Evolutionary conservation across 30 jellyfish, hydroid and myxozoan species (phyloP).

Genomic region (Aurelia sp.): DNA sequence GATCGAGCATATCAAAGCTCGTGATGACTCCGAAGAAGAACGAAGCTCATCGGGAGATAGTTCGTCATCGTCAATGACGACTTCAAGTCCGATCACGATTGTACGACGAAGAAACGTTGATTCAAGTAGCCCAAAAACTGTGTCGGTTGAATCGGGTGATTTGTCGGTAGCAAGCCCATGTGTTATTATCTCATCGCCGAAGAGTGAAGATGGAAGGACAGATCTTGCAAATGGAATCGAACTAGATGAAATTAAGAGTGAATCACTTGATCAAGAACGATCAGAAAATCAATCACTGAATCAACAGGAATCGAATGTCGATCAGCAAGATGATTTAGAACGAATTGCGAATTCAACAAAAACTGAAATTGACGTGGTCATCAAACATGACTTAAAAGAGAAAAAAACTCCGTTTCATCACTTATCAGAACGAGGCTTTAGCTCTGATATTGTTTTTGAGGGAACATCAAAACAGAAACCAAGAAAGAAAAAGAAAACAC

Average conservation of each 20-base stretch:
- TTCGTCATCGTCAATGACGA: conserved; percentile 34
- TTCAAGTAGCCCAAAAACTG: not conserved
- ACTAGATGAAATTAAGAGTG: not conserved
- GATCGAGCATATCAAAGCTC: conserved; percentile 82
- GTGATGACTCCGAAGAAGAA: conserved; percentile 93
- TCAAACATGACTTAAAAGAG: conserved; percentile 78
- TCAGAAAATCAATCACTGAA: conserved; percentile 29
- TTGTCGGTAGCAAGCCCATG: conserved; percentile 54
- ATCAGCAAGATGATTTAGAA: not conserved
- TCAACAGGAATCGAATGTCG: not conserved
- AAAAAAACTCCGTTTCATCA: conserved; percentile 80
- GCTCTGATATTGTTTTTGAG: conserved; percentile 93
- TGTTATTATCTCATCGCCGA: conserved; percentile 47
- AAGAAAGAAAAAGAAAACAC: conserved; percentile 27
- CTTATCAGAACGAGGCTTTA: conserved; percentile 75
- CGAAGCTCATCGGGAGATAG: conserved; percentile 63
- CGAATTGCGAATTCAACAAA: not conserved
- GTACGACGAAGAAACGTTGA: conserved; percentile 7
- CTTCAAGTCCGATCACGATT: conserved; percentile 61
- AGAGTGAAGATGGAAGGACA: not conserved
- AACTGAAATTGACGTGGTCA: conserved; percentile 48
- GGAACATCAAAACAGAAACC: conserved; percentile 92
- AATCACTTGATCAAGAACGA: not conserved
- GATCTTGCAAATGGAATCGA: not conserved
- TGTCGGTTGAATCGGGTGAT: not conserved